Evolutionary conservation across 2,113 vertebrate species (phyloP).

Genomic region (Taxidea taxus): DNA sequence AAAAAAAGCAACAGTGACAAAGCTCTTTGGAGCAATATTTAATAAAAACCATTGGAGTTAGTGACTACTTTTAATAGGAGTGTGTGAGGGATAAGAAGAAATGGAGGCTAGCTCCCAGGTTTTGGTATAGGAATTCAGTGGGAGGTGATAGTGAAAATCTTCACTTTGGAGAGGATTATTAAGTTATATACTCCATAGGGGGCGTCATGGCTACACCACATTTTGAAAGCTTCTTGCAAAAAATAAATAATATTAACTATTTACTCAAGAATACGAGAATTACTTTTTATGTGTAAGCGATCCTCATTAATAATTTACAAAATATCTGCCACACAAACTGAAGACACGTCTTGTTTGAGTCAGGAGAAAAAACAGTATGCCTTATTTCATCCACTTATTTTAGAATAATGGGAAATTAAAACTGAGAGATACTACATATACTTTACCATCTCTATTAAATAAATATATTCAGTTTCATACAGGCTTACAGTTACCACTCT

Average conservation of each 20-base stretch:
- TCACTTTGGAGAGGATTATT: not conserved
- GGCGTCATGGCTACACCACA: not conserved
- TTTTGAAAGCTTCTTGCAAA: not conserved
- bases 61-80: not conserved
- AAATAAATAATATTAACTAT: not conserved
- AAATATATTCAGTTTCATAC: not conserved
- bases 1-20: not conserved
- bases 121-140: not conserved
- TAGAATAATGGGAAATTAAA: slow-evolving; percentile 12
- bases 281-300: not conserved
- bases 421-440: not conserved
- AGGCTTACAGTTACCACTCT: not conserved
- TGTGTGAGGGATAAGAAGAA: not conserved
- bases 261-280: not conserved
- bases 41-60: not conserved
- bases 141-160: not conserved
- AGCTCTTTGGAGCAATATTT: not conserved
- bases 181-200: not conserved
- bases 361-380: not conserved
- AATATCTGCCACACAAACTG: not conserved
- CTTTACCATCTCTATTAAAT: not conserved
- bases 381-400: not conserved
- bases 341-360: not conserved
- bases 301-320: not conserved
- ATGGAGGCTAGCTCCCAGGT: not conserved